phyloP scores from a whole-genome alignment of 1,140 invertebrate genomes.

The Whitmania pigra region DNA sequence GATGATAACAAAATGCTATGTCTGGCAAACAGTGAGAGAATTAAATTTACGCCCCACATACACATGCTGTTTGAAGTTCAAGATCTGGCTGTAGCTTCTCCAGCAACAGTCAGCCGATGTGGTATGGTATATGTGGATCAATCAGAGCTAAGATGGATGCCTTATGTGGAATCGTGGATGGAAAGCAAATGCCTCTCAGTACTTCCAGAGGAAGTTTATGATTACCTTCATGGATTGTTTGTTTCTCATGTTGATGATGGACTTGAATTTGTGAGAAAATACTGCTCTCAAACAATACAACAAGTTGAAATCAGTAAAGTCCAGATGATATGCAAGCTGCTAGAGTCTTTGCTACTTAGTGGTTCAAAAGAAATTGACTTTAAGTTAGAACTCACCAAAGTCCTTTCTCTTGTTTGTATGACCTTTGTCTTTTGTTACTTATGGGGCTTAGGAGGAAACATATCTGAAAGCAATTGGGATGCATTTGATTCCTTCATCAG shows the following conservation, averaged over 20 bases:
- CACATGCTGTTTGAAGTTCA: conserved; percentile 46
- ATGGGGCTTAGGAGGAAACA: conserved; percentile 70
- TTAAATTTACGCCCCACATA: conserved; percentile 43
- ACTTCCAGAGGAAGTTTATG: conserved; percentile 31
- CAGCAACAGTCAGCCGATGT: conserved; percentile 43
- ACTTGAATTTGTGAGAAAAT: conserved; percentile 53
- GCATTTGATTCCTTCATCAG: conserved; percentile 57
- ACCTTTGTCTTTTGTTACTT: conserved; percentile 62
- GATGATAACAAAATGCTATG: conserved; percentile 50
- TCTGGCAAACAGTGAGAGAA: conserved; percentile 43
- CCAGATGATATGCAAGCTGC: conserved; percentile 55
- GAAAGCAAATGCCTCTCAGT: conserved; percentile 27
- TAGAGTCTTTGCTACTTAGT: conserved; percentile 52
- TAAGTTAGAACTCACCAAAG: conserved; percentile 35
- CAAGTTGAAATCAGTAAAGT: conserved; percentile 67
- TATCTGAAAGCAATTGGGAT: conserved; percentile 55
- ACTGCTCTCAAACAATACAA: conserved; percentile 52
- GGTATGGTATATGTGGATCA: conserved; percentile 45
- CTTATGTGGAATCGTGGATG: conserved; percentile 41
- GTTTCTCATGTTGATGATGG: conserved; percentile 51
- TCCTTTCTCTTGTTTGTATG: conserved; percentile 51
- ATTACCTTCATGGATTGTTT: conserved; percentile 52
- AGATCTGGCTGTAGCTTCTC: conserved; percentile 43
- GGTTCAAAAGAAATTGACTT: conserved; percentile 44
- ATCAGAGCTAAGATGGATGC: conserved; percentile 41